Evolutionary conservation across 2,797 vertebrate species (phyloP), one percentile per base, ranked within the genome.

Genomic region (Masticophis lateralis): DNA sequence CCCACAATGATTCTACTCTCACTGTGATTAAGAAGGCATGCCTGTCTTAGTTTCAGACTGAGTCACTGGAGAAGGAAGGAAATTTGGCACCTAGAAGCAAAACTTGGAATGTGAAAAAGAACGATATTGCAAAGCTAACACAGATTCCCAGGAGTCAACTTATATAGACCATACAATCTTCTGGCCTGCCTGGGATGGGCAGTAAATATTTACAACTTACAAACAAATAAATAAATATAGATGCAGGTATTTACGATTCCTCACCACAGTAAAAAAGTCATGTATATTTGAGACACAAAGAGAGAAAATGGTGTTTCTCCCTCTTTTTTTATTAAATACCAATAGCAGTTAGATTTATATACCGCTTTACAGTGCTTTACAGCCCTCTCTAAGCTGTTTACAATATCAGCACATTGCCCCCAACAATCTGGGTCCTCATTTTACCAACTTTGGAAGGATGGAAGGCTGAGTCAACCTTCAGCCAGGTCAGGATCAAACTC

Each of bases 1-100:
- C 27, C 92, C 86, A 94, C 96, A 90, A 96, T 95, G 95, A 92
- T 93, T 89, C 91, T 96, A 95, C 94, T 97, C 96, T 96, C 96
- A 96, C 90, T 97, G 91, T 92, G 97, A 95, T 97, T 97, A 97
- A 90, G 18, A 93, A 56, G 93, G 89, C 91, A 27, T 91, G 14
- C 95, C 95, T 95, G 92, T 89, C 9, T 94, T 92, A 92, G 93
- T 96, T 66, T 95, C 57, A 90, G 37, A 94, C 87, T 93, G 88
- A 92, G 59, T 79, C 74, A 9, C n/a, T 7, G 14, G 3, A 61
- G 63, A 6, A 61, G 18, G 55, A 14, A 86, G 83, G 79, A 32
- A 25, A 28, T 47, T 66, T 57, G 25, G 14, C 90, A 25, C 13
- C 74, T 14, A 27, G 13, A 32, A 57, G 25, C 20, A 83, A 90